phyloP scores from a whole-genome alignment of 2,797 vertebrate species.

The Spondyliosoma cantharus region DNA sequence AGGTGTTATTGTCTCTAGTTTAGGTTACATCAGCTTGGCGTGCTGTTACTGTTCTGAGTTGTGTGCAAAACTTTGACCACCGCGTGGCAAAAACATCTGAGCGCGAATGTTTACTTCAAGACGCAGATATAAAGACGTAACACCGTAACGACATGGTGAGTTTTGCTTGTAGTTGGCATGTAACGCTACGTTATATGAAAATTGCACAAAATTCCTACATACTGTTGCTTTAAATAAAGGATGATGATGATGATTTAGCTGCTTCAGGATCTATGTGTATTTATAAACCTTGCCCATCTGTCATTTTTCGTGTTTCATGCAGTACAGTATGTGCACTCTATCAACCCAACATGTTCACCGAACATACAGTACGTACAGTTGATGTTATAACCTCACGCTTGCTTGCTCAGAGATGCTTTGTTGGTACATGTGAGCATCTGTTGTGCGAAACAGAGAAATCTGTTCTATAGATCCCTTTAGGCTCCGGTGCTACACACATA shows the following conservation, averaged over 20 bases:
- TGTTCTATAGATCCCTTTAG: slow-evolving; percentile 28
- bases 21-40: too few species aligned
- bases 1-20: too few species aligned
- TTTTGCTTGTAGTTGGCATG: too few species aligned
- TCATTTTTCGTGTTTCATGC: neutral
- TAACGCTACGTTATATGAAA: too few species aligned
- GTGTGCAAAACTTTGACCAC: too few species aligned
- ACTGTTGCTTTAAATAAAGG: too few species aligned
- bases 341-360: neutral
- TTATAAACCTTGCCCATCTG: neutral
- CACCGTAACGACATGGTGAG: too few species aligned
- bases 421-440: slow-evolving; percentile 38
- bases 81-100: too few species aligned
- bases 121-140: too few species aligned
- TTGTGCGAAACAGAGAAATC: slow-evolving; percentile 44
- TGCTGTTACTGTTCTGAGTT: too few species aligned
- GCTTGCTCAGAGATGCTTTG: slow-evolving; percentile 16
- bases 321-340: neutral
- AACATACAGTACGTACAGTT: neutral
- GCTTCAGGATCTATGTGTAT: neutral
- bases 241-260: neutral
- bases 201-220: too few species aligned
- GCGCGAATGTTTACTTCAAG: too few species aligned
- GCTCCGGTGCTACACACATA: slow-evolving; percentile 12
- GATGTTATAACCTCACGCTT: neutral